Conservation (phyloP, 2,888 invertebrate species). For the Cantharis flavilabris region DNA sequence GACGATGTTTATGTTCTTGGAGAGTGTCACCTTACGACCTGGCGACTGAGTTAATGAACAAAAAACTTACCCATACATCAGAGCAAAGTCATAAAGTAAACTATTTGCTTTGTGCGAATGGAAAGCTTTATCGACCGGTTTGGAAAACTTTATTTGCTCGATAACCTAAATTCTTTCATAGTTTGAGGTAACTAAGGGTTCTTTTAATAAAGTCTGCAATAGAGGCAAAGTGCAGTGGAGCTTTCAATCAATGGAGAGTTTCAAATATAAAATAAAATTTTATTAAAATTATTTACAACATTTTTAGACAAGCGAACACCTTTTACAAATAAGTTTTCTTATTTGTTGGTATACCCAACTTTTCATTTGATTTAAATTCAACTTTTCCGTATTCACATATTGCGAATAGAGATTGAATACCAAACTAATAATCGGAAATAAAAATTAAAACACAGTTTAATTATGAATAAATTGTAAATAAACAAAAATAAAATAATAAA, state of each 20-base stretch:
- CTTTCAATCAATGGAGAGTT: neutral
- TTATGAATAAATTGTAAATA: constrained; percentile 31
- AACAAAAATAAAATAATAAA: constrained; percentile 40
- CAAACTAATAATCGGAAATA: constrained; percentile 2
- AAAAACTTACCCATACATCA: neutral
- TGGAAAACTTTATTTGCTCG: neutral
- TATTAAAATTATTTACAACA: constrained; percentile 41
- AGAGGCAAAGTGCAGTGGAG: neutral
- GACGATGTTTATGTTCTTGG: no score
- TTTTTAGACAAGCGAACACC: constrained; percentile 35
- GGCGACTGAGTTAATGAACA: neutral
- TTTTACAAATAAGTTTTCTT: constrained; percentile 45
- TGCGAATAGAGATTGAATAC: constrained; percentile 34
- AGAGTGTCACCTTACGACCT: no score
- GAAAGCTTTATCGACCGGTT: neutral
- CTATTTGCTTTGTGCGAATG: neutral
- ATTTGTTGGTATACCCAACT: constrained; percentile 42
- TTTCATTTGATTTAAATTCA: constrained; percentile 14
- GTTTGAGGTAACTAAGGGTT: neutral
- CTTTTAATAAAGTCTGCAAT: neutral
- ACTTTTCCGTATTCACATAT: constrained; percentile 27
- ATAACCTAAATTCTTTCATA: neutral
- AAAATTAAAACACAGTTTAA: neutral
- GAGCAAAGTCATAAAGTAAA: neutral
- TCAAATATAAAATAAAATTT: constrained; percentile 32